Base-by-base conservation (phyloP, 1,140 invertebrate species). In the Apolygus lucorum region DNA sequence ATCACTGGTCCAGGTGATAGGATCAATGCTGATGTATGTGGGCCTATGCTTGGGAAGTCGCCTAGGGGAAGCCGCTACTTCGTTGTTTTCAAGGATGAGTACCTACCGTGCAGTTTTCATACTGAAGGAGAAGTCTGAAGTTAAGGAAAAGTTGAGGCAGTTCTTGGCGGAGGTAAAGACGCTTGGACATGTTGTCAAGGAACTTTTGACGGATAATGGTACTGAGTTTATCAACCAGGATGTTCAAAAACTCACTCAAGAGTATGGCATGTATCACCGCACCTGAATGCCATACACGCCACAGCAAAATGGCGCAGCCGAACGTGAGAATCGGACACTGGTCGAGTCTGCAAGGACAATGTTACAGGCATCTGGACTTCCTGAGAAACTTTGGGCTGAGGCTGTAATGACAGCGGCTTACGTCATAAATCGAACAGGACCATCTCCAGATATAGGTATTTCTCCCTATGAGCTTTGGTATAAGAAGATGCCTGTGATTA, bases 241-340 rank as follows among this genome's bases (percentile, higher is more conserved):
- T 25, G 13, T 65, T 4, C 22, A 27, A 14, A 14, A 25, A 25
- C 8, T 26, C 1, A 13, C 76, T 27, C 75, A 75, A 34, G 74
- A 77, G 8, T 21, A 74, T 8, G 74, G 73, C 29, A 79, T 81
- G 24, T 66, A 28, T 26, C 78, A 81, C 70, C 75, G 80, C 73
- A 76, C 67, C 4, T 76, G 74, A n/a, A 75, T 77, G 22, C 62
- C 76, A 1, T 82, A 82, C 70, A 80, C 77, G 2, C 79, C 81
- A 0, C 71, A 84, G 73, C 77, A 82, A 70, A 85, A 84, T 74
- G 80, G 81, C 4, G 73, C 73, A 26, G 76, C 77, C n/a, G 82
- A 82, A 72, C 63, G 79, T 52, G 77, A 76, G 28, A 79, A 78
- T 68, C 42, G 78, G 52, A 78, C 75, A 13, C 28, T 78, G 1